Evolutionary conservation across 2,113 vertebrate species (phyloP).

Genomic region (Onychorhynchus coronatus): DNA sequence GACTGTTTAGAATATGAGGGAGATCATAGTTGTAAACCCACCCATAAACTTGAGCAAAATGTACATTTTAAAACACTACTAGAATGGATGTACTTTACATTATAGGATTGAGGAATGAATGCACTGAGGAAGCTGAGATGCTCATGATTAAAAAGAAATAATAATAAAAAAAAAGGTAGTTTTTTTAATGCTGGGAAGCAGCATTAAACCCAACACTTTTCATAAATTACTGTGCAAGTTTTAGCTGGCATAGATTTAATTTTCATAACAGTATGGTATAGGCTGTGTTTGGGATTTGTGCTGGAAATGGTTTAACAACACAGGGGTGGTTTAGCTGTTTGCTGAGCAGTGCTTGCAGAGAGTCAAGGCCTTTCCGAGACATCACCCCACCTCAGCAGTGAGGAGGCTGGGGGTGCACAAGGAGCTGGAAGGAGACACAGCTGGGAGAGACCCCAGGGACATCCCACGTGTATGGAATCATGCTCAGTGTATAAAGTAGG

Average conservation of each 20-base stretch:
- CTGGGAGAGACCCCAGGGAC: neutral
- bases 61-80: neutral
- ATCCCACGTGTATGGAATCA: neutral
- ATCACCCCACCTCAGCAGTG: neutral
- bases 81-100: slow-evolving; percentile 14
- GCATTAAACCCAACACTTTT: neutral
- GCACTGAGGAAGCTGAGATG: neutral
- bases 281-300: neutral
- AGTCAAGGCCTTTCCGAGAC: neutral
- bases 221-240: neutral
- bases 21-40: neutral
- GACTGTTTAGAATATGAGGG: neutral
- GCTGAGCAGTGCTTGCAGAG: neutral
- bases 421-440: neutral
- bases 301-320: neutral
- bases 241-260: neutral
- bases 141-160: neutral
- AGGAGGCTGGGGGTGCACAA: neutral
- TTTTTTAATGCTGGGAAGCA: too few relatives aligned
- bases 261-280: neutral
- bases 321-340: neutral
- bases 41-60: neutral
- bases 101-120: neutral
- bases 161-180: neutral
- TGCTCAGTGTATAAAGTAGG: neutral